Evolutionary conservation across 2,888 invertebrate species (phyloP), one percentile per base, ranked within the genome.

Genomic region (Campopleginae sp.): DNA sequence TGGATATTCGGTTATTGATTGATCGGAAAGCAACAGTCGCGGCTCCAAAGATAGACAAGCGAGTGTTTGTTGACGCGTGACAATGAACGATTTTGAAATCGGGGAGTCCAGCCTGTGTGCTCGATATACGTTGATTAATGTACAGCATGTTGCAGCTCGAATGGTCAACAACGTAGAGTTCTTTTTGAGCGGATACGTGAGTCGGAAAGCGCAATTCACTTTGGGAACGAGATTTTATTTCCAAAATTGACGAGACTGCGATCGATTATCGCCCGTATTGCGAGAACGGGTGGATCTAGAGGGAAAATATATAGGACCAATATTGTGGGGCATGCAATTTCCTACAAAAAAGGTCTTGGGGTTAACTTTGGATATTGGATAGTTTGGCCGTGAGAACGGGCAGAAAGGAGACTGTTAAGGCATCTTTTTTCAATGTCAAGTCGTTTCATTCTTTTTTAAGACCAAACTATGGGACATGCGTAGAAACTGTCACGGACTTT

Each of bases 51-150:
- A 38, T 38, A 54, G 54, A 58, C 38, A n/a, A 42, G 23, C 72
- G 42, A 58, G 68, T 58, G 78, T 68, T 78, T 17, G 27, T 68
- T 58, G 42, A 68, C 44, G 68, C 78, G 68, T 68, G 77, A 77
- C 33, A 68, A 70, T 58, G 58, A 68, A 58, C 68, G 46, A 46
- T 75, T 75, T 75, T 75, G 31, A 75, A 75, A 63, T 31, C 63
- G 58, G 19, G 27, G 19, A 46, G 58, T 58, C 58, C 58, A 42
- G 17, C 23, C 17, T 17, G 54, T 63, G 75, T 14, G 17, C 44
- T 38, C 44, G 44, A 46, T 68, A 58, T 27, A 14, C 4, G 58
- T 27, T 14, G 5, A 27, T 27, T 58, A 27, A 27, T 58, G 5
- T 58, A 58, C 58, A 14, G 27, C 27, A 58, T 27, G 5, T 58